Evolutionary conservation across 2,888 invertebrate genomes (phyloP).

Genomic region (Schrankia costaestrigalis): DNA sequence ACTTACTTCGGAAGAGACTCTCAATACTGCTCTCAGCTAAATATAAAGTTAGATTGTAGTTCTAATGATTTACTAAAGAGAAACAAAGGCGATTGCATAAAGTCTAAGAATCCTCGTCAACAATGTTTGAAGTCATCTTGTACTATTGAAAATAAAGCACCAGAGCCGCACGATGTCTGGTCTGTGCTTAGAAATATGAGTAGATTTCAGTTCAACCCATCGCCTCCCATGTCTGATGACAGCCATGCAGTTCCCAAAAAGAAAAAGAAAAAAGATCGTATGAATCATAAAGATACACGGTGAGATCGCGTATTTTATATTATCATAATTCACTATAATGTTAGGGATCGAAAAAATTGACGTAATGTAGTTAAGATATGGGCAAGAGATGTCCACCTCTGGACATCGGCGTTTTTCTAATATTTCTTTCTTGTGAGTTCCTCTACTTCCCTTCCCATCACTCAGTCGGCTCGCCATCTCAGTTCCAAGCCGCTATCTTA

Average conservation of each 20-base stretch:
- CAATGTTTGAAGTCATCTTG: not conserved
- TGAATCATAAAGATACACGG: constrained; percentile 48
- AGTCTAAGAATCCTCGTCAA: constrained; percentile 5
- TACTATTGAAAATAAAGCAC: constrained; percentile 2
- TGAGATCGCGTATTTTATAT: constrained; percentile 19
- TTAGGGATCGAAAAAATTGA: no score
- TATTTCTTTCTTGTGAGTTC: no score
- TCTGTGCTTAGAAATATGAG: constrained; percentile 62
- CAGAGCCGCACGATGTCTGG: constrained; percentile 58
- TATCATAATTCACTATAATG: no score
- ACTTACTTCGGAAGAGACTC: constrained; percentile 54
- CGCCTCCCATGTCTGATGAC: constrained; percentile 57
- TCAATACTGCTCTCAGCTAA: constrained; percentile 49
- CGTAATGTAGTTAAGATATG: no score
- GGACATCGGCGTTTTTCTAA: no score
- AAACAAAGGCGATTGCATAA: constrained; percentile 42
- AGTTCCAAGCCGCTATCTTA: no score
- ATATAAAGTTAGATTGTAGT: constrained; percentile 52
- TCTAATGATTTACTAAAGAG: constrained; percentile 49
- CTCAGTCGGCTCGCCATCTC: no score
- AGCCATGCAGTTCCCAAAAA: constrained; percentile 41
- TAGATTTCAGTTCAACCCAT: constrained; percentile 56
- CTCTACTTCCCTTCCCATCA: no score
- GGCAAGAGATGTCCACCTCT: no score
- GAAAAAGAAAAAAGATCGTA: constrained; percentile 33